Conservation (phyloP, 1,140 invertebrate species). For the Orchestia grillus region DNA sequence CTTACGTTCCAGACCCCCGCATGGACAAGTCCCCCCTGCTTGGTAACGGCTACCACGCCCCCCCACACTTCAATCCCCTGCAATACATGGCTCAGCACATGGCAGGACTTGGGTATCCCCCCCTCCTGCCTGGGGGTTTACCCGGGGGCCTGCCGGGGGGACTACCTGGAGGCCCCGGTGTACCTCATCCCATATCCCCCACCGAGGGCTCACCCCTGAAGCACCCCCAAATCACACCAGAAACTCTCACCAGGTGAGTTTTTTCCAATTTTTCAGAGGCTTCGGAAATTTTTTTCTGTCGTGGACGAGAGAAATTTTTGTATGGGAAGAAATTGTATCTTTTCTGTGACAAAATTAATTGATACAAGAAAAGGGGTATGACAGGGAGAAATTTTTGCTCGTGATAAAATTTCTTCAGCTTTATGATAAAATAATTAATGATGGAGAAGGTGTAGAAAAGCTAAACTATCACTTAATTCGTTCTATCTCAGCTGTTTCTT, state of each 20-base stretch:
- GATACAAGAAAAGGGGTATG: too few species aligned
- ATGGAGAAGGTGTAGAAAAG: too few species aligned
- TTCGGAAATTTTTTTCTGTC: too few species aligned
- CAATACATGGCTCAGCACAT: conserved; percentile 68
- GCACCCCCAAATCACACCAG: conserved; percentile 65
- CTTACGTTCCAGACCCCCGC: conserved; percentile 74
- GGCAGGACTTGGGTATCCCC: conserved; percentile 66
- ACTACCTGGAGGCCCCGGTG: conserved; percentile 45
- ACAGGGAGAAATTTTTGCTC: too few species aligned
- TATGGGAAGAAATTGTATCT: too few species aligned
- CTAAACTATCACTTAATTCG: too few species aligned
- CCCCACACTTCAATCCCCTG: conserved; percentile 67
- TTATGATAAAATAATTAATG: too few species aligned
- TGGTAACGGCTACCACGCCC: conserved; percentile 93
- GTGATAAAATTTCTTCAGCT: too few species aligned
- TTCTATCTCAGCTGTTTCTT: too few species aligned
- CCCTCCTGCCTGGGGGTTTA: conserved; percentile 64
- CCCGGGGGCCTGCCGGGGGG: conserved; percentile 64
- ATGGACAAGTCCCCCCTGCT: conserved; percentile 92
- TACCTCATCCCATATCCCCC: conserved; percentile 64
- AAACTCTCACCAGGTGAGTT: conserved; percentile 64
- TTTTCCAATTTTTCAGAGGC: not conserved
- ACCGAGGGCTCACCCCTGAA: conserved; percentile 64
- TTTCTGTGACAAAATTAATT: too few species aligned
- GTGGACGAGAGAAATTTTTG: too few species aligned